Percentiles rank a stretch among this genome's conserved stretches.
phyloP scores from a whole-genome alignment of 2,797 vertebrate species.

The Rhincodon typus region DNA sequence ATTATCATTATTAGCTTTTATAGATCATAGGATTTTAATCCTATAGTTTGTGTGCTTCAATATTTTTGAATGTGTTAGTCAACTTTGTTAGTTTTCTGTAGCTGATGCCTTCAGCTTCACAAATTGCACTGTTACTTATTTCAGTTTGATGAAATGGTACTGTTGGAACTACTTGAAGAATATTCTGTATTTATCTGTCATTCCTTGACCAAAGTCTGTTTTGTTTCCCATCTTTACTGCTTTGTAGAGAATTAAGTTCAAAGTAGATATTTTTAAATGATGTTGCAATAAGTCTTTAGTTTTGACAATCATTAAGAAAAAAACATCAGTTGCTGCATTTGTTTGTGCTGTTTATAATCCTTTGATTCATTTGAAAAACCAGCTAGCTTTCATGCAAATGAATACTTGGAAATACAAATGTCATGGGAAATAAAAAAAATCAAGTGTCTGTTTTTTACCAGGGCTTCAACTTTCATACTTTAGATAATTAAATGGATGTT shows the following conservation, averaged over 20 bases:
- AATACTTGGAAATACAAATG: constrained; percentile 14
- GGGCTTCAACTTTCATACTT: constrained; percentile 27
- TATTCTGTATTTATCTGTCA: constrained; percentile 6
- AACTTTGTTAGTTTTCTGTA: background rate
- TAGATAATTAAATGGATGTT: constrained; percentile 6
- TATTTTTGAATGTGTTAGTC: background rate
- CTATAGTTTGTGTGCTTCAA: background rate
- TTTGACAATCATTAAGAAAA: constrained; percentile 30
- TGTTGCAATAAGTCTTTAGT: background rate
- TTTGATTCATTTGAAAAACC: constrained; percentile 29
- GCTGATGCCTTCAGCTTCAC: background rate
- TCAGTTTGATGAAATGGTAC: constrained; percentile 14
- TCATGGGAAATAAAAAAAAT: constrained; percentile 21
- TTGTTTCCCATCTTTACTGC: background rate
- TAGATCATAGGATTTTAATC: background rate
- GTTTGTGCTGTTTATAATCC: constrained; percentile 28
- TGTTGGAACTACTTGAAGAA: constrained; percentile 11
- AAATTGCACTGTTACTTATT: background rate
- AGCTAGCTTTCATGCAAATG: constrained; percentile 22
- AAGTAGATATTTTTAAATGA: constrained; percentile 23
- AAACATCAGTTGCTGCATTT: constrained; percentile 20
- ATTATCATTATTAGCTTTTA: background rate
- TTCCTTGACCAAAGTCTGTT: constrained; percentile 20
- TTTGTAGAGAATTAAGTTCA: constrained; percentile 26
- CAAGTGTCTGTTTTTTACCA: constrained; percentile 31